Evolutionary conservation across 1,140 invertebrate genomes (phyloP).

Genomic region (Vanessa tameamea): DNA sequence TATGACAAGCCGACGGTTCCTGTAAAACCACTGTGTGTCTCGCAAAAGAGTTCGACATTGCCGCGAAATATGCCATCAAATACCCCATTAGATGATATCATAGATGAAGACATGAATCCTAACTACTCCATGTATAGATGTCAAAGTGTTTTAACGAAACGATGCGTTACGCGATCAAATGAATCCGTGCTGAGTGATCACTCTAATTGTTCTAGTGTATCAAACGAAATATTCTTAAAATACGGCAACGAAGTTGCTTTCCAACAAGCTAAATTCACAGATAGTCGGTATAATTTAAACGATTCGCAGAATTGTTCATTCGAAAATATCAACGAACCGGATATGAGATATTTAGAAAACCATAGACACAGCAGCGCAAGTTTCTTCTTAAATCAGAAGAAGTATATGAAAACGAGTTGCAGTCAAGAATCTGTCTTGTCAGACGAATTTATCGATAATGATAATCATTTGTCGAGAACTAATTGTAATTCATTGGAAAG

Average conservation of each 20-base stretch:
- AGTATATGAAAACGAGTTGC: slow-evolving; percentile 77
- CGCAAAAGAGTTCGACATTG: slow-evolving; percentile 77
- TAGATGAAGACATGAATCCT: slow-evolving; percentile 61
- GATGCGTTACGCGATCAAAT: slow-evolving; percentile 77
- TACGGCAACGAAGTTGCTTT: slow-evolving; percentile 78
- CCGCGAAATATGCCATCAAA: slow-evolving; percentile 80
- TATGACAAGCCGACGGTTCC: slow-evolving; percentile 69
- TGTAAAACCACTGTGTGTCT: slow-evolving; percentile 58
- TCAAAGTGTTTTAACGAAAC: slow-evolving; percentile 76
- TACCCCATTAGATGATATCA: slow-evolving; percentile 60
- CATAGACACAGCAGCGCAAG: slow-evolving; percentile 83
- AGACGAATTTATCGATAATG: slow-evolving; percentile 83
- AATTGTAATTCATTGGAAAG: slow-evolving; percentile 89
- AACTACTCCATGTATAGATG: slow-evolving; percentile 74
- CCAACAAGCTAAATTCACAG: slow-evolving; percentile 69
- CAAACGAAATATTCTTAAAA: slow-evolving; percentile 79
- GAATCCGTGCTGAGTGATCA: slow-evolving; percentile 78
- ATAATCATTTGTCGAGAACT: slow-evolving; percentile 82
- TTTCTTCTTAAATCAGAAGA: slow-evolving; percentile 84
- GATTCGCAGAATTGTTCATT: slow-evolving; percentile 77
- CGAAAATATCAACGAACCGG: slow-evolving; percentile 75
- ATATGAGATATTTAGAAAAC: slow-evolving; percentile 72
- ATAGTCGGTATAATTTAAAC: slow-evolving; percentile 73
- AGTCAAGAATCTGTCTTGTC: slow-evolving; percentile 90
- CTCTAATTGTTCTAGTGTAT: slow-evolving; percentile 78